Evolutionary conservation across 1,140 invertebrate species (phyloP).

Genomic region (Drosophila navojoa): DNA sequence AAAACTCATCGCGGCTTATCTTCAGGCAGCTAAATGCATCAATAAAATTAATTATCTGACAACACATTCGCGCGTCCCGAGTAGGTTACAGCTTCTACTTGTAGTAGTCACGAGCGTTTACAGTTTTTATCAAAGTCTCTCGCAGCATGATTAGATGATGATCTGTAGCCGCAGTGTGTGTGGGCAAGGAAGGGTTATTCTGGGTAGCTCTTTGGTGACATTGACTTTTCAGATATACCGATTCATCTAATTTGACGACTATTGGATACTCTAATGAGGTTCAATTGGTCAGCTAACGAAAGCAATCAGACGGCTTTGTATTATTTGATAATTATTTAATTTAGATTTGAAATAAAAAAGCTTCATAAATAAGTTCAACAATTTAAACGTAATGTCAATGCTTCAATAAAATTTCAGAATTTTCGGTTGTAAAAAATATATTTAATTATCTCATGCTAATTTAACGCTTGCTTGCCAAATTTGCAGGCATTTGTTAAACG

Average conservation of each 20-base stretch:
- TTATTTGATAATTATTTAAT: too few species aligned
- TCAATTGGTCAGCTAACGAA: background rate
- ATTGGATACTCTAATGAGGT: background rate
- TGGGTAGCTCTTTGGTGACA: background rate
- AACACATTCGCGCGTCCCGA: slow-evolving; percentile 23
- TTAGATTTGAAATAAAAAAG: background rate
- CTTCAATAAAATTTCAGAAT: background rate
- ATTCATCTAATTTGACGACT: background rate
- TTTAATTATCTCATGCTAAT: slow-evolving; percentile 35
- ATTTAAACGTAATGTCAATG: too few species aligned
- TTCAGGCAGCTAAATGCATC: slow-evolving; percentile 66
- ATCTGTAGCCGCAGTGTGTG: slow-evolving; percentile 3
- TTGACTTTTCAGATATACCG: background rate
- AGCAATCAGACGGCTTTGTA: too few species aligned
- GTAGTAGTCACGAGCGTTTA: slow-evolving; percentile 15
- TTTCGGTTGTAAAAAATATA: slow-evolving; percentile 2
- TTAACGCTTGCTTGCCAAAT: slow-evolving; percentile 53
- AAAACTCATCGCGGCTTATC: slow-evolving; percentile 58
- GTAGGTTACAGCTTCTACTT: slow-evolving; percentile 1
- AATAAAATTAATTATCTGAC: slow-evolving; percentile 67
- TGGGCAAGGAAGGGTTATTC: background rate
- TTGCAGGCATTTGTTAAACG: slow-evolving; percentile 46
- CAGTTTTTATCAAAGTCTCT: background rate
- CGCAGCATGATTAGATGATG: slow-evolving; percentile 23
- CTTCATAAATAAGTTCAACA: too few species aligned